phyloP scores from a whole-genome alignment of 2,113 vertebrate species.

The Corydoras sp. region DNA sequence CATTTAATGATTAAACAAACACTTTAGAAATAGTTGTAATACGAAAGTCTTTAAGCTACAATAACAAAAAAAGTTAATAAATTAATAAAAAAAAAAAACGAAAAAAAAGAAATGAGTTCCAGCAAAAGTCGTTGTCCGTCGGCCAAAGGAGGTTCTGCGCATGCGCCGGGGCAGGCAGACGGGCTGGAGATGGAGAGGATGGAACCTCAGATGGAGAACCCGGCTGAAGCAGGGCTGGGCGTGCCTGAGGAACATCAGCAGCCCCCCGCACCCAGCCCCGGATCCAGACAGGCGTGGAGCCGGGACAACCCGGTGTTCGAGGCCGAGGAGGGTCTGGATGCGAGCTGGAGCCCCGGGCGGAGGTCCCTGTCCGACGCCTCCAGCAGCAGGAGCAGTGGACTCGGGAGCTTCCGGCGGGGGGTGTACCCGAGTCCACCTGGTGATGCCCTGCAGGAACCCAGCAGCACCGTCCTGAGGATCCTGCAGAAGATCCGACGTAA shows the following conservation, averaged over 20 bases:
- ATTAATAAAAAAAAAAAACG: not conserved
- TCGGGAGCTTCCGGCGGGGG: conserved; percentile 53
- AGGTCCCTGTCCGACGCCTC: conserved; percentile 71
- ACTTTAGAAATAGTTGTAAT: too few relatives aligned
- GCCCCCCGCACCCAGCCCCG: conserved; percentile 67
- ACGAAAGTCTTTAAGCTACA: too few relatives aligned
- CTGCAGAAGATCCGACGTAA: conserved; percentile 65
- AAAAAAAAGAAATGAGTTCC: not conserved
- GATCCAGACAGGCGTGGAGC: conserved; percentile 90
- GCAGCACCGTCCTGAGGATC: conserved; percentile 65
- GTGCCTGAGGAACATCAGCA: conserved; percentile 61
- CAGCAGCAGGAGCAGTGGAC: conserved; percentile 55
- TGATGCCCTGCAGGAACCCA: conserved; percentile 61
- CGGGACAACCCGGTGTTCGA: conserved; percentile 90
- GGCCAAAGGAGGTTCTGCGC: conserved; percentile 46
- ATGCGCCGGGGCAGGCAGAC: conserved; percentile 51
- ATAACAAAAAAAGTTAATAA: too few relatives aligned
- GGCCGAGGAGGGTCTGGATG: conserved; percentile 81
- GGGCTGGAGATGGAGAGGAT: conserved; percentile 72
- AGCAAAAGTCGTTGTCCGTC: conserved; percentile 50
- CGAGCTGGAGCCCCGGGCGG: conserved; percentile 73
- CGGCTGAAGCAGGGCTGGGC: conserved; percentile 54
- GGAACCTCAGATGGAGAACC: conserved; percentile 51
- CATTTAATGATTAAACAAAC: too few relatives aligned
- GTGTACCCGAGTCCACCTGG: conserved; percentile 61